phyloP scores from a whole-genome alignment of 2,888 invertebrate species.

The Hemaris fuciformis region DNA sequence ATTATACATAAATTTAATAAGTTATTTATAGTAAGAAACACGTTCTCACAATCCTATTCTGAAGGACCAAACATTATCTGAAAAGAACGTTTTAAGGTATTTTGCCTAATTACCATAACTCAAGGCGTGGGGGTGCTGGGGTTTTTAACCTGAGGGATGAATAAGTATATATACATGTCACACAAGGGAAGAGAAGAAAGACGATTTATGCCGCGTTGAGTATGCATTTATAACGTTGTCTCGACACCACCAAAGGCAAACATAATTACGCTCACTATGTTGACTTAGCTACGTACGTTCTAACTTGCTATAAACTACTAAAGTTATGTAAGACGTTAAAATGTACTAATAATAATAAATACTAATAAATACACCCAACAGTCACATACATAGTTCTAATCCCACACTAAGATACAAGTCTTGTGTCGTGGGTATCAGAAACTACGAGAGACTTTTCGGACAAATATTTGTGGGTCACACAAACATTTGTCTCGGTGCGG shows the following conservation, averaged over 20 bases:
- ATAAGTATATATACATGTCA: constrained; percentile 15
- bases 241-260: constrained; percentile 40
- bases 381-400: no score
- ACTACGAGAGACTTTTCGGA: no score
- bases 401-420: no score
- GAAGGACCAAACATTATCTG: neutral
- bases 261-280: constrained; percentile 43
- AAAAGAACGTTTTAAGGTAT: neutral
- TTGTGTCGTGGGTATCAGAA: no score
- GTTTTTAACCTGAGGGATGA: constrained; percentile 18
- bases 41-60: neutral
- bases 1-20: no score
- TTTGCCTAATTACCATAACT: neutral
- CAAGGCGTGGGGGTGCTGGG: neutral
- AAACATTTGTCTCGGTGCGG: no score
- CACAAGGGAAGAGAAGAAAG: constrained; percentile 19
- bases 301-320: constrained; percentile 24
- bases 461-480: no score
- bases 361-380: no score
- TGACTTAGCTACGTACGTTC: constrained; percentile 38
- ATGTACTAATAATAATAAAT: no score
- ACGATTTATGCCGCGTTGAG: constrained; percentile 25
- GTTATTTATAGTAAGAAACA: neutral
- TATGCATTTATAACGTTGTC: constrained; percentile 37
- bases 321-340: constrained; percentile 1